Conservation (phyloP, 2,113 vertebrate species). For the Nipponia nippon region DNA sequence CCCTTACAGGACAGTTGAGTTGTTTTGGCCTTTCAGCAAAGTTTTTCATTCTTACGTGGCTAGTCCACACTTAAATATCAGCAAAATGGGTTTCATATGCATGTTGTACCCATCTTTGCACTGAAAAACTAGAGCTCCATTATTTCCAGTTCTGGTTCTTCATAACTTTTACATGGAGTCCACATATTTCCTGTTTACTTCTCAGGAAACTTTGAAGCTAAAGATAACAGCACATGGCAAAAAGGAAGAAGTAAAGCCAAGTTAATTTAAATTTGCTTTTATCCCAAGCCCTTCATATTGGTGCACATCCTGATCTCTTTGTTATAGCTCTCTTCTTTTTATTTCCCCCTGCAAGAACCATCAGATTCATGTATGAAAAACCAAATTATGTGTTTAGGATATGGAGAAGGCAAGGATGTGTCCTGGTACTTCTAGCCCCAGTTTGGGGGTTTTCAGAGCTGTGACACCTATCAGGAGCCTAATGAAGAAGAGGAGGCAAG, state of each 20-base stretch:
- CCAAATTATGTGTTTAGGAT: not conserved
- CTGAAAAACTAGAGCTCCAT: not conserved
- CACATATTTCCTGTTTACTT: not conserved
- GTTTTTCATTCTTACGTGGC: not conserved
- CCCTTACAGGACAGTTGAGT: not conserved
- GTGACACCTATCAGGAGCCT: not conserved
- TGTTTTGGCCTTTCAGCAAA: not conserved
- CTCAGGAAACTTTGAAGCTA: not conserved
- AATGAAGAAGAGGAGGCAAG: not conserved
- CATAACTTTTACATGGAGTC: not conserved
- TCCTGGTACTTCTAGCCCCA: not conserved
- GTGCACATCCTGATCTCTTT: not conserved
- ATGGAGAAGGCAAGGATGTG: not conserved
- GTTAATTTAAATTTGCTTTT: not conserved
- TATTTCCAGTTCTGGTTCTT: not conserved
- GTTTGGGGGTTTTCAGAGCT: not conserved
- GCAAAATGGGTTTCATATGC: not conserved
- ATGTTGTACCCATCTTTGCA: not conserved
- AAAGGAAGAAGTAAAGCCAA: not conserved
- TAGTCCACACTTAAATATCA: not conserved
- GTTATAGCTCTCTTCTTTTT: not conserved
- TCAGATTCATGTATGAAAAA: not conserved
- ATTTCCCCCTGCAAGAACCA: not conserved
- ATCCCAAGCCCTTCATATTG: not conserved
- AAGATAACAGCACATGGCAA: not conserved